These are phyloP conservation scores for Branchellion lobata DNA, from an alignment of 2,888 invertebrate species.

Conservation along the genomic window DNA sequence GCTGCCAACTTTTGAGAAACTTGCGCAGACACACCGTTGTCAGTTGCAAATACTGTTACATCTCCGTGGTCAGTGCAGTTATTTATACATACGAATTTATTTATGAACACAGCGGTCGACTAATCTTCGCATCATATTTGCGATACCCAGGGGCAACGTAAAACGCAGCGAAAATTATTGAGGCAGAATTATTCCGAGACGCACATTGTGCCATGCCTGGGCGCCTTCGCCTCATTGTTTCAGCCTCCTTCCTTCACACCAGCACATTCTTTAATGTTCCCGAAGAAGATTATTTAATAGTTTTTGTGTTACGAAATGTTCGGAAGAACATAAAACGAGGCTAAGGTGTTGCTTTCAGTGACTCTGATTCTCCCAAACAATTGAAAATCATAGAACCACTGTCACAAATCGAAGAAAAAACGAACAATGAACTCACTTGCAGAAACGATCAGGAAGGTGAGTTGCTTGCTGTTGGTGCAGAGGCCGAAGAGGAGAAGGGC, in stretches of 20 bases:
- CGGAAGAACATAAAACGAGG: too few species aligned
- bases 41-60: too few species aligned
- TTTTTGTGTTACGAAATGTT: neutral
- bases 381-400: too few species aligned
- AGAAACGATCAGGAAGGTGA: neutral
- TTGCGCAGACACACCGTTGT: too few species aligned
- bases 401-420: too few species aligned
- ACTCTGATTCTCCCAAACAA: too few species aligned
- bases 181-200: slow-evolving; percentile 11
- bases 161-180: slow-evolving; percentile 22
- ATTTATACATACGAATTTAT: slow-evolving; percentile 11
- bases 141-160: slow-evolving; percentile 10
- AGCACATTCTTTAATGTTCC: too few species aligned
- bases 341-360: too few species aligned
- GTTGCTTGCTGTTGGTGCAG: neutral
- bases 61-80: neutral
- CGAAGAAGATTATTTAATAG: neutral
- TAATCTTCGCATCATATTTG: slow-evolving; percentile 15
- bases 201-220: slow-evolving; percentile 1
- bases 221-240: slow-evolving; percentile 1
- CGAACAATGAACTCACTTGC: neutral
- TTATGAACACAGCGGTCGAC: slow-evolving; percentile 12
- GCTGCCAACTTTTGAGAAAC: too few species aligned
- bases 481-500: neutral
- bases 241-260: neutral